phyloP scores from a whole-genome alignment of 2,888 invertebrate species.

The Drosophila mimetica region DNA sequence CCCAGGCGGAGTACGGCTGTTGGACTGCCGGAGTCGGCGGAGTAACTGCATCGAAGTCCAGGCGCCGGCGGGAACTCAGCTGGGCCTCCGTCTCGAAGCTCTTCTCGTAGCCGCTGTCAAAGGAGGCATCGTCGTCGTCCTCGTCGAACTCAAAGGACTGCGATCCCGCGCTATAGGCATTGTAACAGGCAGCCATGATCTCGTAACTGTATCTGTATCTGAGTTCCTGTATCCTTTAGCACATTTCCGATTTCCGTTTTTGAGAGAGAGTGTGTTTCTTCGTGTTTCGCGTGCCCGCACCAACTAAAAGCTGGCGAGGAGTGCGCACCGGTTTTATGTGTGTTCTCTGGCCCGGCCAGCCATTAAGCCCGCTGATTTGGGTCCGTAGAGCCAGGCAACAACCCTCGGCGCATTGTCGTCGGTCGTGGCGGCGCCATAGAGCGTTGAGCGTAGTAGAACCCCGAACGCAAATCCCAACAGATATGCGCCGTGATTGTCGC shows the following conservation, averaged over 20 bases:
- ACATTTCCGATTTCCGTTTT: conserved; percentile 48
- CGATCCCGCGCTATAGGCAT: conserved; percentile 60
- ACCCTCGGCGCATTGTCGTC: conserved; percentile 81
- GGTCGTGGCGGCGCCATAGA: conserved; percentile 83
- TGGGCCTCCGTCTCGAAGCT: conserved; percentile 86
- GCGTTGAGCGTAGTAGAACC: conserved; percentile 1
- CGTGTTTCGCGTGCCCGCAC: conserved; percentile 81
- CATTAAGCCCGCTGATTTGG: conserved; percentile 78
- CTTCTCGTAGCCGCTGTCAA: conserved; percentile 92
- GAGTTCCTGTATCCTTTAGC: conserved; percentile 14
- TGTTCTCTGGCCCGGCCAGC: conserved; percentile 51
- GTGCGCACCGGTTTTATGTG: conserved; percentile 82
- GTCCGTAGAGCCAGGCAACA: conserved; percentile 55
- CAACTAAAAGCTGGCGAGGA: conserved; percentile 82
- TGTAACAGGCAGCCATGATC: conserved; percentile 83
- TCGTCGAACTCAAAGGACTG: conserved; percentile 82
- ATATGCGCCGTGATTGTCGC: conserved; percentile 74
- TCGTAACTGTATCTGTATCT: conserved; percentile 10
- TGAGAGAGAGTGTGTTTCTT: conserved; percentile 46
- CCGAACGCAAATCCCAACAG: conserved; percentile 69
- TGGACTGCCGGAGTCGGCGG: conserved; percentile 47
- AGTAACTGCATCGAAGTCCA: conserved; percentile 83
- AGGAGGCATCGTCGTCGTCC: conserved; percentile 87
- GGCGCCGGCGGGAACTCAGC: conserved; percentile 70
- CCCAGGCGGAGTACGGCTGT: conserved; percentile 55